Percentiles rank a stretch among this genome's conserved stretches.
Conservation (phyloP, 2,888 invertebrate species). For the Leptinotarsa juncta region DNA sequence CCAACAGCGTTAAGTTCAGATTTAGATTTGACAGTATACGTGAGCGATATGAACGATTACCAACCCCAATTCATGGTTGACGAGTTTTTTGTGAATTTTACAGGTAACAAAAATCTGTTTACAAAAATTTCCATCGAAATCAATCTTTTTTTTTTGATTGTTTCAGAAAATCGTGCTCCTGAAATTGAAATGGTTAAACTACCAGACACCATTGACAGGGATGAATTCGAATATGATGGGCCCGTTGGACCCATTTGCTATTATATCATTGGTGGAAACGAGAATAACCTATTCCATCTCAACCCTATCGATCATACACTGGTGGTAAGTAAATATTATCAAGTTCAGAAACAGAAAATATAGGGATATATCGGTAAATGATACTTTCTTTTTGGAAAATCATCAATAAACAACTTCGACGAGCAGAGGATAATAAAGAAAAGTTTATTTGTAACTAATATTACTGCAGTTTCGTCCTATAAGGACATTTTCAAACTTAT, state of each 20-base stretch:
- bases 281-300: slow-evolving; percentile 76
- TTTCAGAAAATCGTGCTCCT: slow-evolving; percentile 70
- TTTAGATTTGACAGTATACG: slow-evolving; percentile 87
- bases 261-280: slow-evolving; percentile 89
- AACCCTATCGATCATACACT: slow-evolving; percentile 79
- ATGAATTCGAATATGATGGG: slow-evolving; percentile 83
- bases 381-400: too few species aligned
- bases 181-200: slow-evolving; percentile 76
- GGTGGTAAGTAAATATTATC: slow-evolving; percentile 66
- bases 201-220: slow-evolving; percentile 86
- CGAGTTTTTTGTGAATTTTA: slow-evolving; percentile 79
- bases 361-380: too few species aligned
- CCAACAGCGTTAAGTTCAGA: slow-evolving; percentile 90
- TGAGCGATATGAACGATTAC: slow-evolving; percentile 89
- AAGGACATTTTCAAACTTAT: too few species aligned
- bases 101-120: slow-evolving; percentile 64
- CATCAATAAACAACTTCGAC: too few species aligned
- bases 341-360: too few species aligned
- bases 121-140: too few species aligned
- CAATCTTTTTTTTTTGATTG: background rate
- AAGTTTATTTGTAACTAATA: too few species aligned
- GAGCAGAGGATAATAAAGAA: too few species aligned
- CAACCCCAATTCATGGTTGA: slow-evolving; percentile 86
- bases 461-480: too few species aligned
- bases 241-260: slow-evolving; percentile 90